Evolutionary conservation across 1,140 invertebrate genomes (phyloP), one percentile per base, ranked within the genome.

Genomic region (Drosophila miranda): DNA sequence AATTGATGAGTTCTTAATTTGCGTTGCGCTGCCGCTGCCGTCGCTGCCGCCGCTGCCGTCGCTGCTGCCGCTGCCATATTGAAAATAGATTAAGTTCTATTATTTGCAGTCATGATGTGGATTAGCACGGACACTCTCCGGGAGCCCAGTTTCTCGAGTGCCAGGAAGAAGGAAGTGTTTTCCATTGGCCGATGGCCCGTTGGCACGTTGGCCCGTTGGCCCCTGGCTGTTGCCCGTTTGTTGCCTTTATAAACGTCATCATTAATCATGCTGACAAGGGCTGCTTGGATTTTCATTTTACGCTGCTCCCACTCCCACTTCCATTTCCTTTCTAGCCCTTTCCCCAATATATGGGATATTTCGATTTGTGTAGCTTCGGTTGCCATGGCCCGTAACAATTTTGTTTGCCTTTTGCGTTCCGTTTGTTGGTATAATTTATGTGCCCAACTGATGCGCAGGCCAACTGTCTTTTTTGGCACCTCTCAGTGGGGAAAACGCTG

Each of bases 1-100:
- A 87, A 87, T 87, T 87, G 82, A 87, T 87, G 82, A 88, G 82
- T 87, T 87, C 82, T 87, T 87, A 87, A 87, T 87, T 87, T 87
- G 82, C 82, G 81, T 81, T 77, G 73, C 80, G 80, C 73, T 86
- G 79, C 42, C 68, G 78, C 58, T 81, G 74, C 81, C 6, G 6
- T 41, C 67, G 54, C 23, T 23, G 23, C 23, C 5, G 23, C 23
- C 5, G 23, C 23, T 76, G 76, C 77, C 80, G 78, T n/a, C n/a
- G n/a, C n/a, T n/a, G 78, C 58, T 81, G 74, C 55, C 11, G 79
- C 58, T 82, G 74, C 82, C 82, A 86, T 86, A 86, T 86, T 88
- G 82, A 87, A 87, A 87, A 87, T 82, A 87, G 82, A 87, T 87
- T 87, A 87, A 88, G 82, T 87, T 87, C 83, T 87, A 87, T 87